A percentile compares a stretch with the other conserved stretches of the same genome.
phyloP scores from a whole-genome alignment of 2,888 invertebrate genomes.

The Galerucella nymphaeae region DNA sequence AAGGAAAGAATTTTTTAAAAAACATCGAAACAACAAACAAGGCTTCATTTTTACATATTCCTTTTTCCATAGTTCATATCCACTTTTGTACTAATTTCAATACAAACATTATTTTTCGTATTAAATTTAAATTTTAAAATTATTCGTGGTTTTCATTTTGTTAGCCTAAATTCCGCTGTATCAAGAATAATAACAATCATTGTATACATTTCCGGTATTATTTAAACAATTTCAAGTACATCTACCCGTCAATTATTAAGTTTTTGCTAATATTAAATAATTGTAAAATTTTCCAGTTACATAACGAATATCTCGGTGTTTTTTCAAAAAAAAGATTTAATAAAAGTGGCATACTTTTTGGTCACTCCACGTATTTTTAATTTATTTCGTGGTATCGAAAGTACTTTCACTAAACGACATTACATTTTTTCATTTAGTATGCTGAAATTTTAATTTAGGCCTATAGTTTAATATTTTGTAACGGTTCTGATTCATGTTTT shows the following conservation, averaged over 20 bases:
- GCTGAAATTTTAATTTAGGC: background rate
- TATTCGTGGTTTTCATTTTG: background rate
- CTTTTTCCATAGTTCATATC: background rate
- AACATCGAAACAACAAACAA: background rate
- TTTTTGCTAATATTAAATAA: background rate
- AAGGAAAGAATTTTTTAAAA: background rate
- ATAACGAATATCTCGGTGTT: no score
- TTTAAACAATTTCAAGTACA: background rate
- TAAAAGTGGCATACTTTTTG: background rate
- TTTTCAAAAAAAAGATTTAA: no score
- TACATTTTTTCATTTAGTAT: background rate
- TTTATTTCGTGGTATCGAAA: background rate
- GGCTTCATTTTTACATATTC: no score
- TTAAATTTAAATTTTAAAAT: conserved; percentile 5
- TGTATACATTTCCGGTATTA: background rate
- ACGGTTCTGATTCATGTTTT: background rate
- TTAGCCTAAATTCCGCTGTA: background rate
- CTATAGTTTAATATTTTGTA: background rate
- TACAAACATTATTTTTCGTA: background rate
- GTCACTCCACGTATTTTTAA: background rate
- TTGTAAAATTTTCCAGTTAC: background rate
- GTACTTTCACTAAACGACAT: background rate
- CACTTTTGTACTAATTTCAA: background rate
- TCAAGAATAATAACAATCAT: background rate
- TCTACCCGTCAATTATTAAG: background rate